Percentiles rank a stretch among this genome's conserved stretches.
phyloP scores from a whole-genome alignment of 2,113 vertebrate species.

The Malurus elegans region DNA sequence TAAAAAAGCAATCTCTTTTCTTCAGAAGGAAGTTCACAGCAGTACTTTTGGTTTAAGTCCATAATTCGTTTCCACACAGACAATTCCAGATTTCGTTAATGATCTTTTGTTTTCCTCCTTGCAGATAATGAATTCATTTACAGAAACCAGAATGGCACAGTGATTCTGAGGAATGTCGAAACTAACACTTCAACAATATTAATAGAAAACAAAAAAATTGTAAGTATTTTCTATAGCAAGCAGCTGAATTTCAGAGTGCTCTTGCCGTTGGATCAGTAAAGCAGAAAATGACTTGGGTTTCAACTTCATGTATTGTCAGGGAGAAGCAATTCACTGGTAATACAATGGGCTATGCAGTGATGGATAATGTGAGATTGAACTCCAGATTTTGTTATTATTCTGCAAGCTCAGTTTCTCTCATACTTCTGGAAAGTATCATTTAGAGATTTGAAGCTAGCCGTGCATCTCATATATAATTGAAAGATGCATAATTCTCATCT shows the following conservation, averaged over 20 bases:
- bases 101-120: slow-evolving; percentile 37
- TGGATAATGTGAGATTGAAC: slow-evolving; percentile 53
- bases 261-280: slow-evolving; percentile 45
- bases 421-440: background rate
- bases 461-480: slow-evolving; percentile 58
- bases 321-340: slow-evolving; percentile 29
- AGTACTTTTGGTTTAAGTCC: background rate
- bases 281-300: slow-evolving; percentile 66
- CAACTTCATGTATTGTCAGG: background rate
- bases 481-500: slow-evolving; percentile 36
- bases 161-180: slow-evolving; percentile 86
- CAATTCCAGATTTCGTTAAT: background rate
- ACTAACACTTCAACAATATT: slow-evolving; percentile 80
- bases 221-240: slow-evolving; percentile 78
- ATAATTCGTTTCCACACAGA: background rate
- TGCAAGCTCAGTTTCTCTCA: slow-evolving; percentile 8
- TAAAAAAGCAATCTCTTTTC: background rate
- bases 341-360: background rate
- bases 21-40: background rate
- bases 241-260: slow-evolving; percentile 34
- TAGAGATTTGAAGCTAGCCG: slow-evolving; percentile 52
- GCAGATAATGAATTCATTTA: slow-evolving; percentile 91
- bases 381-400: slow-evolving; percentile 55
- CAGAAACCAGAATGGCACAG: slow-evolving; percentile 84
- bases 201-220: slow-evolving; percentile 95